Evolutionary conservation across 2,888 invertebrate species (phyloP), one percentile per base, ranked within the genome.

Genomic region (Thecocarcelia acutangulata): DNA sequence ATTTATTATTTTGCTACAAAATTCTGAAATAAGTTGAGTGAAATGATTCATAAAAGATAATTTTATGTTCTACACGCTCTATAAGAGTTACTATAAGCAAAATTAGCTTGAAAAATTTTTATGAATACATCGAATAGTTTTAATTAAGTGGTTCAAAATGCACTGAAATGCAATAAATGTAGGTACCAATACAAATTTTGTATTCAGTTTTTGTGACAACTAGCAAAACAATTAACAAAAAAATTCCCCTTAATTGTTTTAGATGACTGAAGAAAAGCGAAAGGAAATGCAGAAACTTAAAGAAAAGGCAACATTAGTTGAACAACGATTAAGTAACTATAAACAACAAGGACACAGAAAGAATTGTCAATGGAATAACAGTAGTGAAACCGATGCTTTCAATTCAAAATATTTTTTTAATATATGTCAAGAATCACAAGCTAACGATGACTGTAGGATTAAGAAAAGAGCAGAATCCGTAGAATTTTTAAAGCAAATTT

Each of bases 211-310:
- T 28, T 28, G 28, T n/a, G n/a, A n/a, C n/a, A n/a, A n/a, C n/a
- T n/a, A n/a, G n/a, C n/a, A n/a, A n/a, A 28, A 28, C 6, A 28
- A 4, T 28, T 6, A 28, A 28, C 3, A 28, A 28, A 4, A 6
- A 28, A 28, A 9, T 40, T 40, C 19, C 6, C 11, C 17, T 2
- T 24, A 59, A 24, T 12, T 12, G 4, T 68, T 61, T 48, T 79
- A 90, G 90, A 89, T 90, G 90, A 90, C 90, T 6, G 77, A 83
- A 19, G 88, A 88, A 56, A 89, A 87, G 82, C 85, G 87, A 0
- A 84, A 82, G 17, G 86, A 88, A 83, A 88, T 89, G 86, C 85
- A 85, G 40, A 84, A 85, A 28, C 80, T 87, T n/a, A 87, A 86
- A 46, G 86, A 88, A 33, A 83, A 83, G 6, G 90, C 90, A 0